Percentiles rank a stretch among this genome's conserved stretches.
phyloP scores from a whole-genome alignment of 92 coral and sea anemone genomes.

The Isaurus tuberculatus region DNA sequence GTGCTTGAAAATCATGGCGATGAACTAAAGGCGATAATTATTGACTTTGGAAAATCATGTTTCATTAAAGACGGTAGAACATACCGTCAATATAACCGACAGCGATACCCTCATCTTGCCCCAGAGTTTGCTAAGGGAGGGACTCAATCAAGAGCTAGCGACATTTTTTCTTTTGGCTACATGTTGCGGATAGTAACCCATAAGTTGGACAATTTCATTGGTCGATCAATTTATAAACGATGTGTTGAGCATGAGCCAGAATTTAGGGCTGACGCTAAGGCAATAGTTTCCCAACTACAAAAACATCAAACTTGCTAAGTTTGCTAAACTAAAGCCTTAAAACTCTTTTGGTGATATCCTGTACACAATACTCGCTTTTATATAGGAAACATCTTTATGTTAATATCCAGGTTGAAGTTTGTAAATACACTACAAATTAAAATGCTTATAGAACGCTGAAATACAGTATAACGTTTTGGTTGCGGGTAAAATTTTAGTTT shows the following conservation, averaged over 20 bases:
- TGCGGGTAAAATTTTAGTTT: too few relatives aligned
- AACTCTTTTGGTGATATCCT: neutral
- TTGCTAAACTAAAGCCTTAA: neutral
- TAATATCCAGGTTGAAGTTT: too few relatives aligned
- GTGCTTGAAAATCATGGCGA: neutral
- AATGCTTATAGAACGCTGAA: too few relatives aligned
- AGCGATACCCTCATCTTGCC: constrained; percentile 27
- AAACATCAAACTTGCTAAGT: neutral
- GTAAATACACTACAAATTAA: too few relatives aligned
- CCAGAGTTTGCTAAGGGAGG: constrained; percentile 3
- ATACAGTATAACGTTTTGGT: too few relatives aligned
- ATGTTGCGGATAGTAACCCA: neutral
- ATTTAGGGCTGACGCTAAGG: neutral
- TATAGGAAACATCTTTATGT: too few relatives aligned
- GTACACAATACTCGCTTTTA: too few relatives aligned
- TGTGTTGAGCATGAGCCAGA: neutral
- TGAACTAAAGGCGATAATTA: neutral
- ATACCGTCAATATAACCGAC: neutral
- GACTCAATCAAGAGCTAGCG: constrained; percentile 11
- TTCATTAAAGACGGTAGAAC: neutral
- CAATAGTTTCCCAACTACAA: neutral
- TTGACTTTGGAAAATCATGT: constrained; percentile 11
- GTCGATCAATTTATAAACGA: neutral
- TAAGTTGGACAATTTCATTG: neutral
- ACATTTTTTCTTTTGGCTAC: constrained; percentile 13